These are phyloP conservation scores for Galerucella pusilla DNA, from an alignment of 2,888 invertebrate genomes.

Conservation along the genomic window DNA sequence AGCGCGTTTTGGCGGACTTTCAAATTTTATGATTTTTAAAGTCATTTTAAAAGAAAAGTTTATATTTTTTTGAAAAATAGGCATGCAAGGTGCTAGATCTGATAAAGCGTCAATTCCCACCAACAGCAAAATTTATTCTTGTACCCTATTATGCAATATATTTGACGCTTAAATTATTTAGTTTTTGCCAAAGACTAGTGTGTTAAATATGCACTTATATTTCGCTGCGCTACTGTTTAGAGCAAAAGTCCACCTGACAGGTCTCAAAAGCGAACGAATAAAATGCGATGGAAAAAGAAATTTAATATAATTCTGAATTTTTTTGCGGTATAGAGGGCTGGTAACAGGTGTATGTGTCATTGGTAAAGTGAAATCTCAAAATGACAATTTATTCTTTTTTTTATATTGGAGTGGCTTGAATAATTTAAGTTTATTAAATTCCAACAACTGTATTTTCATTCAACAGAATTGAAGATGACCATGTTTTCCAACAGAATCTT, in stretches of 20 bases:
- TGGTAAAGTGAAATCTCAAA: slow-evolving; percentile 20
- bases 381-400: slow-evolving; percentile 22
- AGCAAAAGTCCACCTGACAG: slow-evolving; percentile 9
- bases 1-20: too few species aligned
- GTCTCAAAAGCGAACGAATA: not conserved
- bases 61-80: too few species aligned
- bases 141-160: too few species aligned
- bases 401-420: slow-evolving; percentile 7
- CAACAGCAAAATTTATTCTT: too few species aligned
- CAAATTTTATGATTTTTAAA: too few species aligned
- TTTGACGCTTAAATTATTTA: too few species aligned
- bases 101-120: too few species aligned
- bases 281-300: slow-evolving; percentile 21
- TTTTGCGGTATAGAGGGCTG: slow-evolving; percentile 8
- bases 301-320: slow-evolving; percentile 25
- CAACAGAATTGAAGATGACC: too few species aligned
- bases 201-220: not conserved
- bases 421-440: slow-evolving; percentile 17
- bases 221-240: not conserved
- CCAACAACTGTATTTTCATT: not conserved
- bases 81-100: too few species aligned
- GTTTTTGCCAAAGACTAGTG: too few species aligned
- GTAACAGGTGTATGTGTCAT: slow-evolving; percentile 30
- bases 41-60: too few species aligned
- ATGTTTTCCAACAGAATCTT: too few species aligned